Base-by-base conservation (phyloP, 2,113 vertebrate genomes). In the Albula goreensis region DNA sequence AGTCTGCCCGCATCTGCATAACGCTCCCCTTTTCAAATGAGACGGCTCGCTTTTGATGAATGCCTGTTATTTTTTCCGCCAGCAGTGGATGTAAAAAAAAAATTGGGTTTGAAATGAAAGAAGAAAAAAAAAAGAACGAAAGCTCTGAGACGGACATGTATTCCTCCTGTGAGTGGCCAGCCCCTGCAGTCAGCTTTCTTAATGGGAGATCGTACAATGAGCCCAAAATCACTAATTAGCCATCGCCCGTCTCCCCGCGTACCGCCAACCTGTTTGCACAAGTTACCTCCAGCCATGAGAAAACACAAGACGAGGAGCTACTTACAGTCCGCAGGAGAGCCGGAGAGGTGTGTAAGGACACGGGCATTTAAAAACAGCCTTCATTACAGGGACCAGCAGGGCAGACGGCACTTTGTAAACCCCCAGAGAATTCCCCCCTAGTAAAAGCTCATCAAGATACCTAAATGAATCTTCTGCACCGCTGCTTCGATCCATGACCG, bases 221-320 rank as follows among this genome's bases (percentile, higher is more conserved):
- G 78, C 78, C 49, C 49, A 10, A 15, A 79, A 79, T 79, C 78
- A 50, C 17, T 79, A 17, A 60, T 6, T 52, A 50, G 5, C 4
- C 84, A 7, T 17, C 2, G 31, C 4, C 53, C 66, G 31, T 25
- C 74, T 17, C 70, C 63, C n/a, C 15, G 9, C 81, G 19, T 78
- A 15, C 57, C 17, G 56, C 57, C 86, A 81, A 87, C 86, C 86
- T 84, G 86, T 87, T 70, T 80, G 83, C 86, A 41, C 56, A 60
- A 56, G 48, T 63, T 56, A 63, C 85, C 77, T 63, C 84, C 84
- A 5, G 78, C 78, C 78, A 41, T 19, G 50, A 17, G 19, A 83
- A 83, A 74, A 83, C 82, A 74, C 6, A 50, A 50, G 63, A 74
- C 41, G 60, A 15, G 81, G 31, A 60, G 85, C 81, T 84, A 88